Evolutionary conservation across 2,113 vertebrate genomes (phyloP).

Genomic region (Isichthys henryi): DNA sequence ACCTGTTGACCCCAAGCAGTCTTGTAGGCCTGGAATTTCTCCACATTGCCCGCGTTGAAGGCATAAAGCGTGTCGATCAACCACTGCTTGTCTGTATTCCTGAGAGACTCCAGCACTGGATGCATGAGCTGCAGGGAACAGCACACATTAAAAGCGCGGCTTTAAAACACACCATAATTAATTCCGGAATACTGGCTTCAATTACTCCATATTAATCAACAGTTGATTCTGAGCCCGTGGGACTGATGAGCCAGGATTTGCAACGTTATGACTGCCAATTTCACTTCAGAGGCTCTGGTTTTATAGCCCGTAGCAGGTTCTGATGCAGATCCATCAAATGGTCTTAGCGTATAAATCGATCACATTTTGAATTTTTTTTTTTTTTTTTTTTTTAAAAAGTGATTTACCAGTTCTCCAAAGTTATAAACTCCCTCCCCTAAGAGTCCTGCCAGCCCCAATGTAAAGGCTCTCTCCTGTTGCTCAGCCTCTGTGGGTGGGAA

Average conservation of each 20-base stretch:
- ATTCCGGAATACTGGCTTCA: background rate
- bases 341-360: background rate
- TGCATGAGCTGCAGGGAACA: constrained; percentile 80
- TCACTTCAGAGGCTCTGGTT: background rate
- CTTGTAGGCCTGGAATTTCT: constrained; percentile 86
- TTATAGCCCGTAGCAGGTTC: background rate
- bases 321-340: background rate
- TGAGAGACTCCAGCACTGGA: constrained; percentile 85
- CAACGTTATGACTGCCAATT: background rate
- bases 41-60: constrained; percentile 91
- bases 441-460: constrained; percentile 84
- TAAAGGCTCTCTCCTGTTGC: constrained; percentile 94
- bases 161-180: background rate
- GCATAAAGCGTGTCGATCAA: constrained; percentile 91
- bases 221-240: background rate
- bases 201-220: background rate
- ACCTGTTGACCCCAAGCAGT: constrained; percentile 94
- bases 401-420: constrained; percentile 86
- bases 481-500: constrained; percentile 68
- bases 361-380: background rate
- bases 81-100: constrained; percentile 90
- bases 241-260: background rate
- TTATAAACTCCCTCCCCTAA: constrained; percentile 95
- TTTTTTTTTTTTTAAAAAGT: background rate
- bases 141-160: background rate